Conservation (phyloP, 1,140 invertebrate species). For the Brachionus rotundiformis region DNA sequence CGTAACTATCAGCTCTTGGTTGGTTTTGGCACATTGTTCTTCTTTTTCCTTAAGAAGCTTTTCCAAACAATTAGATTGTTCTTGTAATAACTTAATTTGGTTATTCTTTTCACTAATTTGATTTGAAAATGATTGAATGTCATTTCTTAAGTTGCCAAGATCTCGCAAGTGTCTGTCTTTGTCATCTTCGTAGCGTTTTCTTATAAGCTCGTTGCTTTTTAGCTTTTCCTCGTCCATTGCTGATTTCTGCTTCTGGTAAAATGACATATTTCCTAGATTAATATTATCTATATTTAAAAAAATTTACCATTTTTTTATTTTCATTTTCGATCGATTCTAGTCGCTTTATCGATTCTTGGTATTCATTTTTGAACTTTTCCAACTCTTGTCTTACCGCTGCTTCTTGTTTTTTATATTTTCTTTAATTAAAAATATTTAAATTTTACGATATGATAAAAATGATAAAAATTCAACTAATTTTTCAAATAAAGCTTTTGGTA, state of each 20-base stretch:
- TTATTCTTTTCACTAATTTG: slow-evolving; percentile 12
- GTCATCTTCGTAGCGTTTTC: slow-evolving; percentile 21
- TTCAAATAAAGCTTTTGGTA: too few species aligned
- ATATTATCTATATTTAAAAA: neutral
- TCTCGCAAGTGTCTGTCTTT: slow-evolving; percentile 9
- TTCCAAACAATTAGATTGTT: slow-evolving; percentile 28
- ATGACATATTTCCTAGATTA: too few species aligned
- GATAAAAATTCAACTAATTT: neutral
- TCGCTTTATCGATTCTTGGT: slow-evolving; percentile 7
- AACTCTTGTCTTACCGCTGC: neutral
- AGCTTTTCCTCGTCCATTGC: neutral
- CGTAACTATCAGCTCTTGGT: slow-evolving; percentile 5
- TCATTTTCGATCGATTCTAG: slow-evolving; percentile 3
- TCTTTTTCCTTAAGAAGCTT: slow-evolving; percentile 43
- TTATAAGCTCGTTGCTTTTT: slow-evolving; percentile 2
- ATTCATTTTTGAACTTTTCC: slow-evolving; percentile 44
- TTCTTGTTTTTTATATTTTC: slow-evolving; percentile 49
- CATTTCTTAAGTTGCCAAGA: slow-evolving; percentile 9
- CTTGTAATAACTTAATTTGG: slow-evolving; percentile 38
- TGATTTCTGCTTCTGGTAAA: slow-evolving; percentile 1
- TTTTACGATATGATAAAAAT: too few species aligned
- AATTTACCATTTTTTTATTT: slow-evolving; percentile 20
- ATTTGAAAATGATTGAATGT: slow-evolving; percentile 13
- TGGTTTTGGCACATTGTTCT: neutral
- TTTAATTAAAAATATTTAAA: neutral